phyloP scores from a whole-genome alignment of 2,888 invertebrate species.

The Adelognathus sp. region DNA sequence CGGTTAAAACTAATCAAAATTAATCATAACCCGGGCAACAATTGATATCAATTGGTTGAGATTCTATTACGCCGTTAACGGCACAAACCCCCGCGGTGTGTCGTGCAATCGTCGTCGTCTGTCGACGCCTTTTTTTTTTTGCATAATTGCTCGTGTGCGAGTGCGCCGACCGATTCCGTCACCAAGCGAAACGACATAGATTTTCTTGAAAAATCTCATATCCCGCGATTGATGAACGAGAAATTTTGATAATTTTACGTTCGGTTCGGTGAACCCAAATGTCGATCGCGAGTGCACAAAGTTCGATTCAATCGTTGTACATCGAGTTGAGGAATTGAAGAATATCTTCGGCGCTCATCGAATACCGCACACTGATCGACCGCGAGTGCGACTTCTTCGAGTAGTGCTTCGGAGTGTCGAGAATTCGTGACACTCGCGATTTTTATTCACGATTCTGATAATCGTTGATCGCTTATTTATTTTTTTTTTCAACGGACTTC shows the following conservation, averaged over 20 bases:
- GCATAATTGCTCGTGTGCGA: constrained; percentile 36
- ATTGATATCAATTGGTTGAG: constrained; percentile 80
- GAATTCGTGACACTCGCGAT: not conserved
- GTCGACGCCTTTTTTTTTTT: constrained; percentile 2
- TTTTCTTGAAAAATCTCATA: not conserved
- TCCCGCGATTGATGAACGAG: not conserved
- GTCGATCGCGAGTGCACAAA: not conserved
- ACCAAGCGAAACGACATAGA: not conserved
- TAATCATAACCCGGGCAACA: constrained; percentile 80
- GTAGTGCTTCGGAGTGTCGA: not conserved
- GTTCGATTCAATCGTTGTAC: not conserved
- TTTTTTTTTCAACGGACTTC: not conserved
- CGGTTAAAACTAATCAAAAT: constrained; percentile 79
- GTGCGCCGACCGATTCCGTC: not conserved
- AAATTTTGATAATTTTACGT: not conserved
- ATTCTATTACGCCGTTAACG: constrained; percentile 72
- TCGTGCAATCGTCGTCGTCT: constrained; percentile 24
- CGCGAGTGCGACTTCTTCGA: not conserved
- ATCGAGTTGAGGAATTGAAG: not conserved
- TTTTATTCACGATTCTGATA: not conserved
- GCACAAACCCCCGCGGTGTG: constrained; percentile 31
- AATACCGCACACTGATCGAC: not conserved
- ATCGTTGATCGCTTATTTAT: not conserved
- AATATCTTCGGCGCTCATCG: not conserved
- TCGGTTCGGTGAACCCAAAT: not conserved